Evolutionary conservation across 2,888 invertebrate genomes (phyloP), one percentile per base, ranked within the genome.

Genomic region (Sarcophaga variegata): DNA sequence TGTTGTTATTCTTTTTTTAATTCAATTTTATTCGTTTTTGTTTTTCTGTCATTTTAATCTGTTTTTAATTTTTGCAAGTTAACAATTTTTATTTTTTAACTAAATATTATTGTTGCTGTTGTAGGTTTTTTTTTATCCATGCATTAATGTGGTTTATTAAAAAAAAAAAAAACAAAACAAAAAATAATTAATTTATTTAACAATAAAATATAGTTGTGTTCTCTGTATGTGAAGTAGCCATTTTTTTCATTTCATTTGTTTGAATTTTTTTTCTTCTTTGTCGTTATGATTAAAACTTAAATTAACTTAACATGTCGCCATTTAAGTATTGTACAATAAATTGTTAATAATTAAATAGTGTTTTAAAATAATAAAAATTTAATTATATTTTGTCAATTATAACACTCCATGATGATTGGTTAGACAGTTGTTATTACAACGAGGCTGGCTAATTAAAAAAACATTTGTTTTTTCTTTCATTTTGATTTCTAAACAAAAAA

Each of bases 11-110:
- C 0, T 8, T 8, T 37, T 69, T 69, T 74, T 59, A 17, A 67
- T 67, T 81, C 64, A 69, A 81, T 81, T 47, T 54, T 22, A 71
- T 59, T 66, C 49, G 25, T 27, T 37, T 37, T 76, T 22, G 22
- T 54, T 37, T 49, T 54, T 59, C 17, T 2, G n/a, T 20, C 47
- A 22, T 25, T 71, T 71, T 54, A 8, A 59, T 54, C 71, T 76
- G 63, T 74, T 82, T 20, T 27, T 27, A 54, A 47, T 37, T 78
- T 69, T 82, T 75, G 78, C 70, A 59, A 82, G 59, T 77, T 82
- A 77, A 82, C 82, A 76, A 66, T 64, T 78, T 83, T 77, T 27
- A 17, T 82, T 71, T 14, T 82, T 71, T 20, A 82, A 77, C 71
- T 71, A 66, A 82, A 82, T 70, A 20, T 27, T 47, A 45, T 25